A percentile compares a stretch with the other conserved stretches of the same genome.
These are phyloP conservation scores for Danaus chrysippus DNA, from an alignment of 2,888 invertebrate species.

Conservation along the genomic window DNA sequence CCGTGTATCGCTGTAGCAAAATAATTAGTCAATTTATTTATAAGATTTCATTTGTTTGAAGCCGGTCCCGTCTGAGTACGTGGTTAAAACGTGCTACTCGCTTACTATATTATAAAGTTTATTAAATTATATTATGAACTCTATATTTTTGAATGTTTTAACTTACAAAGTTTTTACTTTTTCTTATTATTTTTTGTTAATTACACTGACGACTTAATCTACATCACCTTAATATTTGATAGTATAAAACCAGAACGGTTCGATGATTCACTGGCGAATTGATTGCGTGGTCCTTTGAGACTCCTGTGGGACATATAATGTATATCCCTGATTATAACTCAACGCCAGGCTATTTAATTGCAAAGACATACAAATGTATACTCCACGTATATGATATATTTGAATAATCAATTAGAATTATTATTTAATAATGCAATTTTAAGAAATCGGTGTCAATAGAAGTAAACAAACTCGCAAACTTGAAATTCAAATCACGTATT, in stretches of 20 bases:
- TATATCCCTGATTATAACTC: background rate
- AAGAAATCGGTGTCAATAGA: too few species aligned
- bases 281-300: background rate
- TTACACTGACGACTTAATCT: too few species aligned
- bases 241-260: background rate
- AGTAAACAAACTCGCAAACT: too few species aligned
- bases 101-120: slow-evolving; percentile 2
- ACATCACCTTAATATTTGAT: too few species aligned
- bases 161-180: background rate
- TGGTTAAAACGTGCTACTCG: slow-evolving; percentile 23
- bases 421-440: too few species aligned
- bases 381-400: too few species aligned
- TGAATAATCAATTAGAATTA: too few species aligned
- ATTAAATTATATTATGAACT: background rate
- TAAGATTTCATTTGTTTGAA: slow-evolving; percentile 21
- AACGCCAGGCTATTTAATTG: too few species aligned
- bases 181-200: background rate
- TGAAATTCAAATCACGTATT: too few species aligned
- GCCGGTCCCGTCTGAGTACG: slow-evolving; percentile 10
- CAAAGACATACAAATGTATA: too few species aligned
- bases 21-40: slow-evolving; percentile 27
- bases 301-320: background rate
- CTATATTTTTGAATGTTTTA: background rate
- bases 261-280: background rate
- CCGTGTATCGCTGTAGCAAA: slow-evolving; percentile 42